A percentile compares a stretch with the other conserved stretches of the same genome.
Evolutionary conservation across 2,797 vertebrate genomes (phyloP).

Genomic region (Chloroceryle amazona): DNA sequence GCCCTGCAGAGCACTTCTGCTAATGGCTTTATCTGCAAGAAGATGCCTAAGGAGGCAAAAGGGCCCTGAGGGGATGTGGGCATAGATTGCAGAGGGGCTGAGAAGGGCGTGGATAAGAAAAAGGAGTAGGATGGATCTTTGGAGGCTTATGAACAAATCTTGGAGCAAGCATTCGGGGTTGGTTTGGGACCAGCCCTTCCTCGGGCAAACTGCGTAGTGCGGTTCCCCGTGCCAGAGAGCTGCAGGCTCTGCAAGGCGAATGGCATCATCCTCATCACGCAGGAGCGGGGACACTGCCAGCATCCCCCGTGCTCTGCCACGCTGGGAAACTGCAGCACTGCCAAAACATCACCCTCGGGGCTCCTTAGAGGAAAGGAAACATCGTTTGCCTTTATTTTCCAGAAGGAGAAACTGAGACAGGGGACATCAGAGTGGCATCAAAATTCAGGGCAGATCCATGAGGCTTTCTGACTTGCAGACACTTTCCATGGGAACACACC

Average conservation of each 20-base stretch:
- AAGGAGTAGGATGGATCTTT: not conserved
- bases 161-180: not conserved
- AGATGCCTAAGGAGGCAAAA: not conserved
- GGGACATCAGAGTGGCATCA: not conserved
- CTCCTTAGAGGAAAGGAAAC: not conserved
- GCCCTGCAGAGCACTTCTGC: not conserved
- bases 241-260: not conserved
- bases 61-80: not conserved
- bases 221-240: not conserved
- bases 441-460: constrained; percentile 23
- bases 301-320: rapidly evolving
- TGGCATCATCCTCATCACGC: rapidly evolving
- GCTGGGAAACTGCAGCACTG: not conserved
- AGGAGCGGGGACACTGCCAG: not conserved
- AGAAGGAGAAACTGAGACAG: not conserved
- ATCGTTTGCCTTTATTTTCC: not conserved
- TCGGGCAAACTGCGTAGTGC: rapidly evolving
- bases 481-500: not conserved
- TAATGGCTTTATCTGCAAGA: not conserved
- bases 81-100: not conserved
- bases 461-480: not conserved
- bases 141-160: not conserved
- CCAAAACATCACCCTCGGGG: not conserved
- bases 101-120: not conserved
- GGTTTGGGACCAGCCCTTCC: not conserved